phyloP scores from a whole-genome alignment of 1,140 invertebrate genomes.

The Melanaphis sacchari region DNA sequence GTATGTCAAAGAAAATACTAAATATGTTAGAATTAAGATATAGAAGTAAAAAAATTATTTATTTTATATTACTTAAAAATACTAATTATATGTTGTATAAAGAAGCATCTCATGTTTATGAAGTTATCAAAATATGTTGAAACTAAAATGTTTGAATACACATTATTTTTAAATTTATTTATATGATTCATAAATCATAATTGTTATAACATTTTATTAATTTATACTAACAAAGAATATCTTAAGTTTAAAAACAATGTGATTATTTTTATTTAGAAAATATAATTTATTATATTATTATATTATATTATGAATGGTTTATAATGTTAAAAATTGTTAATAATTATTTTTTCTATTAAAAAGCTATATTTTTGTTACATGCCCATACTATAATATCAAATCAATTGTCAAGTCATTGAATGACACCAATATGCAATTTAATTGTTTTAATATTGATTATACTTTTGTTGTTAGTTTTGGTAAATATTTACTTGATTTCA shows the following conservation, averaged over 20 bases:
- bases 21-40: not conserved
- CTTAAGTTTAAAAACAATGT: not conserved
- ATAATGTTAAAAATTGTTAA: not conserved
- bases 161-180: no score
- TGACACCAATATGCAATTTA: not conserved
- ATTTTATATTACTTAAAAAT: not conserved
- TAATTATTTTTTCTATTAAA: not conserved
- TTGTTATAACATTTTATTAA: not conserved
- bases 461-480: not conserved
- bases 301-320: not conserved
- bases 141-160: not conserved
- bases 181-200: no score
- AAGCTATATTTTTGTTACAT: slow-evolving; percentile 18
- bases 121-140: not conserved
- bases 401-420: not conserved
- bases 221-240: not conserved
- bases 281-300: not conserved
- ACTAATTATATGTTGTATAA: not conserved
- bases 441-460: slow-evolving; percentile 5
- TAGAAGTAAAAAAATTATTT: not conserved
- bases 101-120: not conserved
- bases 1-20: slow-evolving; percentile 35
- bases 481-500: slow-evolving; percentile 17
- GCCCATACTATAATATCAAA: not conserved
- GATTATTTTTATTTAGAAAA: not conserved